A percentile compares a stretch with the other conserved stretches of the same genome.
phyloP scores from a whole-genome alignment of 2,888 invertebrate genomes.

The Macrophya annulata region DNA sequence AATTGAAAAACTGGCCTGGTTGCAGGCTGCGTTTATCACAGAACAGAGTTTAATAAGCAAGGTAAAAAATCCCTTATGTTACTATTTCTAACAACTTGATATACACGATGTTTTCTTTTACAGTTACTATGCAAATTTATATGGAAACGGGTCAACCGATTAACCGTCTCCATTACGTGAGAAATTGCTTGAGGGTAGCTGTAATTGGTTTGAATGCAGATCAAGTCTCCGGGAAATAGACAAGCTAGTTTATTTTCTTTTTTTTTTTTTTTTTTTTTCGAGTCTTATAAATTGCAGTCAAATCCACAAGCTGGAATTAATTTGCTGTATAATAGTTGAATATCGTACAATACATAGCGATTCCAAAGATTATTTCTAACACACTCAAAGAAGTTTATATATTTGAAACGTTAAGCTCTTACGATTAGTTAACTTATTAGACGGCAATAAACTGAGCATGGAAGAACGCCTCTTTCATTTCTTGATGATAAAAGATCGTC shows the following conservation, averaged over 20 bases:
- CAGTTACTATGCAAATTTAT: no score
- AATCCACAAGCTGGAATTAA: background rate
- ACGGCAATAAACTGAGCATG: constrained; percentile 5
- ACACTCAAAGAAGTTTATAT: background rate
- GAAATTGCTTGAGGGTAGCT: background rate
- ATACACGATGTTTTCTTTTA: no score
- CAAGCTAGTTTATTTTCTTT: background rate
- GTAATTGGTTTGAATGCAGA: background rate
- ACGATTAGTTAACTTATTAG: background rate
- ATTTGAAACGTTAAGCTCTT: background rate
- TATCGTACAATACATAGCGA: no score
- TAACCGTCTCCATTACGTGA: no score
- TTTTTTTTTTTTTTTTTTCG: background rate
- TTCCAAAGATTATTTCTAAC: background rate
- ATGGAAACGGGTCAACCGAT: no score
- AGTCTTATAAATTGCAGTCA: background rate
- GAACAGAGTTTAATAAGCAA: no score
- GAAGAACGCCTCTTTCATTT: background rate
- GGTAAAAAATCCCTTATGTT: no score
- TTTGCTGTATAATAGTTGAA: background rate
- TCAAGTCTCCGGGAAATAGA: background rate
- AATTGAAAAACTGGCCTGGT: no score
- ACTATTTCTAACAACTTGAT: no score
- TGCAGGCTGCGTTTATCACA: no score
- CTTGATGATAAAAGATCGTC: background rate